Conservation (phyloP, 2,113 vertebrate genomes). For the Neolamprologus toae region DNA sequence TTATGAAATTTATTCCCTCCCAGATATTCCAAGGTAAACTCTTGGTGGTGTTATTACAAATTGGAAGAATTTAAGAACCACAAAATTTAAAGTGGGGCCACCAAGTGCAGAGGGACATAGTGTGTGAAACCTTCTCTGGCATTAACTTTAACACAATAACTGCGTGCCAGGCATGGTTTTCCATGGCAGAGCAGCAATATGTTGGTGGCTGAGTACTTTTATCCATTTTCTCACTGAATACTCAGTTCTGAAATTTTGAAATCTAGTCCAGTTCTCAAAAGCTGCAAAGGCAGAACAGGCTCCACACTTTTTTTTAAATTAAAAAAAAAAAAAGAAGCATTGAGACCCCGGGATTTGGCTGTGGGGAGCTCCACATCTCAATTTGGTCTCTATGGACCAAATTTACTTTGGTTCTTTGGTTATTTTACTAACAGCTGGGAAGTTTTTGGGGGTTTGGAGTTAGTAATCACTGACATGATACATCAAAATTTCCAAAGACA, state of each 20-base stretch:
- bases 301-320: not conserved
- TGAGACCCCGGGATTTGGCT: not conserved
- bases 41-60: not conserved
- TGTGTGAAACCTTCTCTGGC: not conserved
- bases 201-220: not conserved
- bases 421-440: not conserved
- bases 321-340: not conserved
- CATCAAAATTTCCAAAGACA: not conserved
- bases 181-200: not conserved
- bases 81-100: not conserved
- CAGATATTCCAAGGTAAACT: not conserved
- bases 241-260: not conserved
- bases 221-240: not conserved
- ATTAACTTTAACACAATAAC: not conserved
- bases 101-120: not conserved
- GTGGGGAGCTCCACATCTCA: not conserved
- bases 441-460: not conserved
- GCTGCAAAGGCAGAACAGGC: not conserved
- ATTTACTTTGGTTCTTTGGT: not conserved
- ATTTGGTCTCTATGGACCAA: not conserved
- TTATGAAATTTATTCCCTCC: not conserved
- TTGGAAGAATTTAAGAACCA: not conserved
- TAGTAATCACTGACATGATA: not conserved
- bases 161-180: not conserved
- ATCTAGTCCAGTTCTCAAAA: not conserved